phyloP scores from a whole-genome alignment of 2,888 invertebrate genomes.

The Caenorhabditis sinica region DNA sequence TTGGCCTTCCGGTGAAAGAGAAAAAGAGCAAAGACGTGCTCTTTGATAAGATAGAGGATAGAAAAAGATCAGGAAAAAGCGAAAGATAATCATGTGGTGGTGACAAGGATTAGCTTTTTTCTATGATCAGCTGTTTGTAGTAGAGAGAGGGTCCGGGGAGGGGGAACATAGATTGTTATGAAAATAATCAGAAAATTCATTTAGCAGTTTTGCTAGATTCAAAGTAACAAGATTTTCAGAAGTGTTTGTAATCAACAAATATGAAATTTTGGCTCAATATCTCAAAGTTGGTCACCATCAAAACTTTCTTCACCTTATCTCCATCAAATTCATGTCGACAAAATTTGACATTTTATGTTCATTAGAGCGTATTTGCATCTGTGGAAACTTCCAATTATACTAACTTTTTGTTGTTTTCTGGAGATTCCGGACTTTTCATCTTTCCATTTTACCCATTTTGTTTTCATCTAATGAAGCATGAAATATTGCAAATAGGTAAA shows the following conservation, averaged over 20 bases:
- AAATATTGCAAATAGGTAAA: neutral
- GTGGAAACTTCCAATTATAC: neutral
- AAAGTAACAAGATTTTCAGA: no score
- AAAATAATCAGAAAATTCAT: no score
- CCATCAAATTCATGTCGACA: no score
- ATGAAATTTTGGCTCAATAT: no score
- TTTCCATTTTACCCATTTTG: neutral
- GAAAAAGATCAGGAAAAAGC: neutral
- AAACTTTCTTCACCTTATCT: no score
- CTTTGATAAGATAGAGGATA: constrained; percentile 6
- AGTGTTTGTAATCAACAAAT: no score
- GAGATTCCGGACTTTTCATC: neutral
- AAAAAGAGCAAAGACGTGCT: constrained; percentile 2
- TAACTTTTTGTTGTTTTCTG: neutral
- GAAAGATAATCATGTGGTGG: constrained; percentile 29
- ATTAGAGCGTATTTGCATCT: neutral
- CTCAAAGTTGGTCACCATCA: no score
- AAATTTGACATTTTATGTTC: neutral
- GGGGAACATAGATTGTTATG: no score
- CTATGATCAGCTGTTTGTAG: constrained; percentile 21
- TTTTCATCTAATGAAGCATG: neutral
- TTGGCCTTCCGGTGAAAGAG: constrained; percentile 26
- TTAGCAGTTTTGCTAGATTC: no score
- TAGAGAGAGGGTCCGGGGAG: no score
- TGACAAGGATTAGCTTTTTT: constrained; percentile 9